phyloP scores from a whole-genome alignment of 92 coral and sea anemone species.

The Porites evermanni region DNA sequence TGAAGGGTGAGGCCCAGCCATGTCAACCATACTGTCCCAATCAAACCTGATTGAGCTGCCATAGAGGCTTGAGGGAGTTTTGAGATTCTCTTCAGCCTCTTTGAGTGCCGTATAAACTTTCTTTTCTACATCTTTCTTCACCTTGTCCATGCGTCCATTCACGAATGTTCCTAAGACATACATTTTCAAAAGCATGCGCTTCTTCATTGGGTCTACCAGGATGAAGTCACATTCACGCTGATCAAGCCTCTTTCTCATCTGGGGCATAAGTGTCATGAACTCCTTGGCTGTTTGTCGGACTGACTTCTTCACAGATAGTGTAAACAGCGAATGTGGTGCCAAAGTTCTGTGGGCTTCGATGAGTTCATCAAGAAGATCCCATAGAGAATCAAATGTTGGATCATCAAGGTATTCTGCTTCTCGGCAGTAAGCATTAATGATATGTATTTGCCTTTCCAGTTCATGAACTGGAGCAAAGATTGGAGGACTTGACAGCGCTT shows the following conservation, averaged over 20 bases:
- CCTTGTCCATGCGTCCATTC: conserved; percentile 93
- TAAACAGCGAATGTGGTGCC: conserved; percentile 85
- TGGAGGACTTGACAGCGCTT: conserved; percentile 91
- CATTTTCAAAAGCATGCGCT: conserved; percentile 96
- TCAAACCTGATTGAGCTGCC: conserved; percentile 65
- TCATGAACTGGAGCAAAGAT: conserved; percentile 98
- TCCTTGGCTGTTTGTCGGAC: conserved; percentile 97
- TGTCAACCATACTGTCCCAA: conserved; percentile 75
- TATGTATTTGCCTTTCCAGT: conserved; percentile 95
- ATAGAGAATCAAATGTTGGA: conserved; percentile 96
- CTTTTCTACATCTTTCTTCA: conserved; percentile 85
- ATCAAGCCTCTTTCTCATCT: conserved; percentile 95
- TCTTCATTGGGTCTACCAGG: conserved; percentile 92
- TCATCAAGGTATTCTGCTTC: conserved; percentile 94
- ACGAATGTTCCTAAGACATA: conserved; percentile 95
- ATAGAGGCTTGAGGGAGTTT: conserved; percentile 61
- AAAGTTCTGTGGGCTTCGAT: conserved; percentile 96
- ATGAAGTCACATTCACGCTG: conserved; percentile 97
- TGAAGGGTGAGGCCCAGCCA: conserved; percentile 66
- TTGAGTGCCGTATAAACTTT: conserved; percentile 84
- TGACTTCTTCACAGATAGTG: conserved; percentile 89
- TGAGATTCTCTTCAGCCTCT: conserved; percentile 60
- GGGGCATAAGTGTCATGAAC: conserved; percentile 96
- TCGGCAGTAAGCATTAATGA: conserved; percentile 98
- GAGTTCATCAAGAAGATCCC: conserved; percentile 99